Base-by-base conservation (phyloP, 2,888 invertebrate species). In the Urechis unicinctus region DNA sequence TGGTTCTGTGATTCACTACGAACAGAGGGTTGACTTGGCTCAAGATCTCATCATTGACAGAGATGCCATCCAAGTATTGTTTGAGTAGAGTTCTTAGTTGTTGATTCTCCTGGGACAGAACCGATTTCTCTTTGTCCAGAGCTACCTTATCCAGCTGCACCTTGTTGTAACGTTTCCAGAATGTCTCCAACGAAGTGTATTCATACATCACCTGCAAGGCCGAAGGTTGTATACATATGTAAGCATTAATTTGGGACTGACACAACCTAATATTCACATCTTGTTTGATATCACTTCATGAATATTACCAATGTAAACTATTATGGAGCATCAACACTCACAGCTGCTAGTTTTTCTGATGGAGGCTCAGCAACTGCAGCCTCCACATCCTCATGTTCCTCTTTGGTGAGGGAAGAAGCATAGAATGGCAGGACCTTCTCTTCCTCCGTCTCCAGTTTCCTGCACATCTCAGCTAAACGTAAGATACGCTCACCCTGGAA, bases 121-220 rank as follows among this genome's bases (percentile, higher is more conserved):
- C 68, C 5, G 30, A n/a, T 25, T 71, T 71, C 61, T 80, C 79
- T 57, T 77, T 74, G 50, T 75, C 78, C 55, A 83, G 71, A 6
- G 80, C 81, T 29, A 81, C 78, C 48, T 80, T 81, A 67, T 83
- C 85, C 46, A 84, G 73, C 24, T 81, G 67, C 1, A 82, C 82
- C 59, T 82, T 80, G 70, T 84, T 85, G 55, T 81, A 83, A 13
- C 83, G 81, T 56, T 82, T 78, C 83, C 89, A 84, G 70, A 89
- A 88, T 64, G 85, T 85, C 61, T 86, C 85, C 80, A 89, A 57
- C 0, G 68, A 60, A 17, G 63, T 58, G 62, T 76, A 78, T 55
- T 75, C 71, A 55, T 75, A 70, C 74, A 78, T 75, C 41, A 73
- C 67, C 73, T 77, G 57, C 31, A 24, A 26, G 2, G 25, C 36